Evolutionary conservation across 1,140 invertebrate species (phyloP), one percentile per base, ranked within the genome.

Genomic region (Aphelinus certus): DNA sequence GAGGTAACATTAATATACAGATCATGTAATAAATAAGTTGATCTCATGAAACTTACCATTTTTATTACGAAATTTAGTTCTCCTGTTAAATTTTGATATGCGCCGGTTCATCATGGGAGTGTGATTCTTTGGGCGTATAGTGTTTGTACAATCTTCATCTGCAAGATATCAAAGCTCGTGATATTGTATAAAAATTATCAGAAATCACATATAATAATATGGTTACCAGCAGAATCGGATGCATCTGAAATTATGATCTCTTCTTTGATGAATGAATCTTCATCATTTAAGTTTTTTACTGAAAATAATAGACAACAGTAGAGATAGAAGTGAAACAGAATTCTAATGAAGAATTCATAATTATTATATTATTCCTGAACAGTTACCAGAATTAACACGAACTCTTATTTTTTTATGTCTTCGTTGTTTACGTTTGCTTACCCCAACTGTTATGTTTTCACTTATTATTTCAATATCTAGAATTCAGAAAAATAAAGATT

Each of bases 171-270:
- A 45, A 56, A 55, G 3, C 1, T 9, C 7, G 43, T 53, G 26
- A 7, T 10, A 62, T 53, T 47, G 1, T 6, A 70, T 5, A 2
- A 6, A 9, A 61, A 42, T 26, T 69, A 43, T 26, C 3, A 61
- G n/a, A 1, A 9, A 61, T 42, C 2, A 48, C 42, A 7, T 43
- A 61, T 3, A 9, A 49, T 51, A 48, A 43, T 5, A 42, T 47
- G 49, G 46, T 1, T 46, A 64, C 70, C 70, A 0, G 49, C n/a
- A 56, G 1, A 51, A 61, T 60, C 63, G 1, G 71, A 73, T 2
- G n/a, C 71, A 51, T 73, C 71, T 10, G 71, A 73, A 60, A 73
- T 73, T 49, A 73, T 73, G 47, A 73, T 73, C 51, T 73, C 71
- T 53, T 73, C 71, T 66, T 73, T 73, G 1, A 73, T 66, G n/a